These are phyloP conservation scores for Erinaceus europaeus DNA, from an alignment of 2,113 vertebrate genomes.

Conservation along the genomic window DNA sequence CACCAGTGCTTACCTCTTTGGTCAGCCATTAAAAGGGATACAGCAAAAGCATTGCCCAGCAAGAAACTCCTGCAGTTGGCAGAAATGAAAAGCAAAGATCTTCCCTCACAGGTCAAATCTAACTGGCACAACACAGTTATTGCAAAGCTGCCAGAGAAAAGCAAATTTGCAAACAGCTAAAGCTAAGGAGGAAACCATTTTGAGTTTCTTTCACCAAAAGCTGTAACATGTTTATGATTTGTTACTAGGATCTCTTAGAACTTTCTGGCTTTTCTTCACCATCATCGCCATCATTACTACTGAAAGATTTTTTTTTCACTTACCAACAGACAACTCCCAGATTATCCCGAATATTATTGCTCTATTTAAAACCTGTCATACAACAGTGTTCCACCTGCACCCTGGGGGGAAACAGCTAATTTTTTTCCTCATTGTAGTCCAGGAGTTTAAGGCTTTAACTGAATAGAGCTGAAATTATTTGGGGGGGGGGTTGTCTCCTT, in stretches of 20 bases:
- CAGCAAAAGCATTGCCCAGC: conserved; percentile 35
- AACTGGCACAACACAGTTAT: conserved; percentile 18
- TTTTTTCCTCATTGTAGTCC: conserved; percentile 15
- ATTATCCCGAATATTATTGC: conserved; percentile 30
- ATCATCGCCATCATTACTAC: not conserved
- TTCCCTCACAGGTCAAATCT: conserved; percentile 38
- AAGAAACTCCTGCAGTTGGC: conserved; percentile 27
- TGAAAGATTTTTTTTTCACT: conserved; percentile 2
- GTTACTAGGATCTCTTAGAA: conserved; percentile 36
- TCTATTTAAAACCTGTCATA: conserved; percentile 36
- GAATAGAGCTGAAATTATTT: conserved; percentile 21
- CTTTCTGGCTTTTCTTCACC: conserved; percentile 19
- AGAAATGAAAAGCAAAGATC: conserved; percentile 53
- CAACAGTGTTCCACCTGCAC: not conserved
- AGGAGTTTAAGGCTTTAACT: conserved; percentile 33
- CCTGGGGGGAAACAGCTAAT: conserved; percentile 41
- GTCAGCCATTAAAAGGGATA: conserved; percentile 39
- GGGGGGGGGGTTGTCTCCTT: conserved; percentile 30
- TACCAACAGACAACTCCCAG: not conserved
- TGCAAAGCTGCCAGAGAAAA: conserved; percentile 6
- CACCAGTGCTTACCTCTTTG: conserved; percentile 13
- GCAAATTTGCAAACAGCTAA: not conserved
- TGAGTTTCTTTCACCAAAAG: conserved; percentile 54
- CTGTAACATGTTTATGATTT: conserved; percentile 31
- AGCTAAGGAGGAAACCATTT: conserved; percentile 49